Conservation (phyloP, 2,888 invertebrate genomes). For the Ormyrus thymus region DNA sequence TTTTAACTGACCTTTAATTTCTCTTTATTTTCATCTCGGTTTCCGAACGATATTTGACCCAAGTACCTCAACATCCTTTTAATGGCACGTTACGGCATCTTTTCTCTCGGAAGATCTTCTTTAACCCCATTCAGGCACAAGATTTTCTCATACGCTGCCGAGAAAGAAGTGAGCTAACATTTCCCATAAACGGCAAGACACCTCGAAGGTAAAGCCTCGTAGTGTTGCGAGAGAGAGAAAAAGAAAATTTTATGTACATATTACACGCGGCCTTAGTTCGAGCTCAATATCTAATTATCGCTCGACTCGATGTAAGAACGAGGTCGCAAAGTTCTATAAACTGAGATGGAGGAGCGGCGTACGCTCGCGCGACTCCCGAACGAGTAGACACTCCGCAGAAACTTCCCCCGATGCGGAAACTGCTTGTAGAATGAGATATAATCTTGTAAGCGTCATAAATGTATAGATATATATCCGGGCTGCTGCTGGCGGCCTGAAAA, state of each 20-base stretch:
- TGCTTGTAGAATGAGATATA: slow-evolving; percentile 54
- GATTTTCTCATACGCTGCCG: no score
- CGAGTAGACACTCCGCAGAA: slow-evolving; percentile 24
- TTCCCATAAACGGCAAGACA: no score
- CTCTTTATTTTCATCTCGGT: no score
- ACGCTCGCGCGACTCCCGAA: slow-evolving; percentile 57
- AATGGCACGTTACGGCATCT: no score
- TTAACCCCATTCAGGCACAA: no score
- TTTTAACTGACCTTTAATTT: no score
- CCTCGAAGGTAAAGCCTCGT: no score
- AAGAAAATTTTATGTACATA: background rate
- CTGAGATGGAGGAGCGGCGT: background rate
- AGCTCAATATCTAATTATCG: slow-evolving; percentile 47
- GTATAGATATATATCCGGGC: slow-evolving; percentile 17
- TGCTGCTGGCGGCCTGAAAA: slow-evolving; percentile 17
- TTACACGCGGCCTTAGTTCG: background rate
- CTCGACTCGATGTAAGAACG: slow-evolving; percentile 23
- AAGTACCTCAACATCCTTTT: no score
- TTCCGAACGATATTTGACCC: no score
- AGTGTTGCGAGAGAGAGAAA: no score
- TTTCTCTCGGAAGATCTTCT: no score
- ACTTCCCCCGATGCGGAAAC: slow-evolving; percentile 47
- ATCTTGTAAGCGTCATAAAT: slow-evolving; percentile 51
- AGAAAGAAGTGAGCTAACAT: no score
- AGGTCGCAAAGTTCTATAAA: slow-evolving; percentile 33